Base-by-base conservation (phyloP, 2,888 invertebrate genomes). In the Yponomeuta cagnagella region DNA sequence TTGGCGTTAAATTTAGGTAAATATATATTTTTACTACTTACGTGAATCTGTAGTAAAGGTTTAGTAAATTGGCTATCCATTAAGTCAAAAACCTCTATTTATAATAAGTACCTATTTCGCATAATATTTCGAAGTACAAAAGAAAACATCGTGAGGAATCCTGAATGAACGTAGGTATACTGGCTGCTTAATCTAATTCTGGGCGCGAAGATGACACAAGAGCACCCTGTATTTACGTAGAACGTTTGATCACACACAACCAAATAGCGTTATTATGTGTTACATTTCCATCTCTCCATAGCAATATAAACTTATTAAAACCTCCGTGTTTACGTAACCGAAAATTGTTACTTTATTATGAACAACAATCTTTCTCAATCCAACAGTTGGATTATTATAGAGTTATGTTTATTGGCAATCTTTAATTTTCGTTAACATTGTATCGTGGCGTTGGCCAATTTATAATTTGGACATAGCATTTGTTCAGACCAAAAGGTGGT, bases 231-330 rank as follows among this genome's bases (percentile, higher is more conserved):
- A 30, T 64, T 2, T 6, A 9, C 3, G 8, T 15, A 58, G 52
- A 15, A 65, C 3, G 12, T 30, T 65, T 30, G 65, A 33, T 65
- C 65, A 23, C n/a, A 33, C 65, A 23, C n/a, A 33, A 15, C 15
- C 10, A 65, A 65, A 65, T 33, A 65, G 10, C 65, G 31, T 65
- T 9, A 65, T 65, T 65, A 65, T 65, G 15, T 58, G 65, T 65
- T 65, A 65, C 65, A 65, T 31, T 65, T 65, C 65, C 10, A 33
- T 30, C 10, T 65, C 10, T 12, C 65, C 2, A 4, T 33, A 31
- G 10, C 65, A 65, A 65, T 65, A 65, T 65, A 15, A 65, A 65
- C 23, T 65, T 65, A 65, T 65, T 65, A 65, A 30, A 65, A 31
- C 10, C 30, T 63, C 12, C 31, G 3, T 33, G 10, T 31, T 65